phyloP scores from a whole-genome alignment of 2,888 invertebrate species.

The Troides oblongomaculatus region DNA sequence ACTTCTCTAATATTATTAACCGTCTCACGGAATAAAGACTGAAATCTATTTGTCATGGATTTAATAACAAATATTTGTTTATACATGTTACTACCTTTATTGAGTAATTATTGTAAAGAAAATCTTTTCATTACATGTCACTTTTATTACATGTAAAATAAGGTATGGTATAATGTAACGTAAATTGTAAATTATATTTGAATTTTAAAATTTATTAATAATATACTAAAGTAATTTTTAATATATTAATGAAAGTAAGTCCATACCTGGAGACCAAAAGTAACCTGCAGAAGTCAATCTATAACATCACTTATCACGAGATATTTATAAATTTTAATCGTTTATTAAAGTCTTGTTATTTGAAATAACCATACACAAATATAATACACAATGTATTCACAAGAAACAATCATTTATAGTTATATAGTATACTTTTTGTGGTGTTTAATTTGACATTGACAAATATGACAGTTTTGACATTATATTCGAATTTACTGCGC shows the following conservation, averaged over 20 bases:
- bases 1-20: too few relatives aligned
- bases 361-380: background rate
- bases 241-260: background rate
- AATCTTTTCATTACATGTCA: too few relatives aligned
- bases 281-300: constrained; percentile 9
- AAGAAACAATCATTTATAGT: background rate
- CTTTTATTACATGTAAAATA: too few relatives aligned
- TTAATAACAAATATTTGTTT: too few relatives aligned
- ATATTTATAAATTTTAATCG: background rate
- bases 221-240: background rate
- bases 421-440: background rate
- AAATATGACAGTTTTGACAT: background rate
- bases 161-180: too few relatives aligned
- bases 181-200: background rate
- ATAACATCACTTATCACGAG: constrained; percentile 23
- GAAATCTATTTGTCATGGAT: too few relatives aligned
- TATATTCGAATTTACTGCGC: background rate
- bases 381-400: background rate
- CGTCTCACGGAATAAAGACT: too few relatives aligned
- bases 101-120: too few relatives aligned
- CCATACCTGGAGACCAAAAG: constrained; percentile 20
- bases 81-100: too few relatives aligned
- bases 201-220: background rate
- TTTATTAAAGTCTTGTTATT: background rate
- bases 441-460: constrained; percentile 12